These are phyloP conservation scores for Hyles euphorbiae DNA, from an alignment of 1,140 invertebrate genomes.

Conservation along the genomic window DNA sequence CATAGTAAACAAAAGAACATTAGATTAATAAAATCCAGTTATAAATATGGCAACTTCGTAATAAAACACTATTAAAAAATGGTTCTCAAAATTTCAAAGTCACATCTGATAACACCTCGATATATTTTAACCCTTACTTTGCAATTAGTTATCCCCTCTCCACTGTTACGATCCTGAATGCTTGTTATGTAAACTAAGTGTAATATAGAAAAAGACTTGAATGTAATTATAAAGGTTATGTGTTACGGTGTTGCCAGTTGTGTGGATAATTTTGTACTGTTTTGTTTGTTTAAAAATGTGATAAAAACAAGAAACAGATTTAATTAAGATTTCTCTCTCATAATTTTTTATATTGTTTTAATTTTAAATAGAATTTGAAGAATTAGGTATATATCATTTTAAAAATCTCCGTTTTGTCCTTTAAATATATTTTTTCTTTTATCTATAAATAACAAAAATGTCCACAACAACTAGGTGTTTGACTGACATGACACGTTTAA, in stretches of 20 bases:
- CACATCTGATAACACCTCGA: slow-evolving; percentile 2
- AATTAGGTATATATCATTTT: too few species aligned
- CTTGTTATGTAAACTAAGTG: slow-evolving; percentile 34
- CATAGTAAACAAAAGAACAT: too few species aligned
- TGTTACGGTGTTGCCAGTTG: slow-evolving; percentile 30
- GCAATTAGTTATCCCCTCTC: slow-evolving; percentile 32
- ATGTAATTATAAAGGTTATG: slow-evolving; percentile 10
- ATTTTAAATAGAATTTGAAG: too few species aligned
- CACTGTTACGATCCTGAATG: slow-evolving; percentile 53
- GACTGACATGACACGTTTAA: slow-evolving; percentile 4
- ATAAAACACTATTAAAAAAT: too few species aligned
- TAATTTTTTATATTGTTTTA: too few species aligned
- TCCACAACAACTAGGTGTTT: slow-evolving; percentile 2
- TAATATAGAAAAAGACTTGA: slow-evolving; percentile 24
- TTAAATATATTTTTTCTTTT: slow-evolving; percentile 5
- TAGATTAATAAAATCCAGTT: too few species aligned
- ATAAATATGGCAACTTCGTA: too few species aligned
- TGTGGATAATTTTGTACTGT: slow-evolving; percentile 22
- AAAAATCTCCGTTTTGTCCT: neutral
- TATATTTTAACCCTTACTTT: slow-evolving; percentile 20
- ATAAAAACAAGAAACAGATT: too few species aligned
- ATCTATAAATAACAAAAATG: neutral
- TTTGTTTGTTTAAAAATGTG: neutral
- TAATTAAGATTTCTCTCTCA: too few species aligned
- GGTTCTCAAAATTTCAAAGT: neutral